Base-by-base conservation (phyloP, 1,140 invertebrate genomes). In the Halyomorpha halys region DNA sequence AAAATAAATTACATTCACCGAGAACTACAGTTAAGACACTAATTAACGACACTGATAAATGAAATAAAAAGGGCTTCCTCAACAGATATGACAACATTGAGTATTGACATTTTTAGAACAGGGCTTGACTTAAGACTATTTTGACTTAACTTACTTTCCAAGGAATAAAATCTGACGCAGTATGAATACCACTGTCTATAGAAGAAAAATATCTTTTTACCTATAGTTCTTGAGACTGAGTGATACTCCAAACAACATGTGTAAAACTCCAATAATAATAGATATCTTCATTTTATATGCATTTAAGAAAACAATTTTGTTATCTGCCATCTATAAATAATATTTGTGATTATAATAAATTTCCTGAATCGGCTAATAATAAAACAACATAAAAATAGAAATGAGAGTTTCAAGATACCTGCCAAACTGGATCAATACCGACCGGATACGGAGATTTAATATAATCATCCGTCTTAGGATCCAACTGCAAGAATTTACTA, bases 281-380 rank as follows among this genome's bases (percentile, higher is more conserved):
- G 91, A 94, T 60, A 95, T 86, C 76, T 96, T 96, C 92, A 96
- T 96, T 76, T 95, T 95, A 75, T 91, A 95, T 0, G 90, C 88
- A 75, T 94, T 95, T 67, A 90, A 81, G 72, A 93, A 94, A 53
- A 92, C 86, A 64, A 95, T 94, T 75, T 92, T 92, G 71, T 92
- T 92, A 23, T 83, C 79, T 2, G 84, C 80, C 71, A 72, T 62
- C 70, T 72, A 60, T 15, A 66, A 68, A 44, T 44, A 61, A 47
- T 21, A 45, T 44, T 18, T 54, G 44, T 16, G 44, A 34, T 21
- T 5, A 63, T 15, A 11, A 16, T 53, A n/a, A 15, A 63, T 59
- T 4, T n/a, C n/a, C n/a, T n/a, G n/a, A 16, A 30, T 30, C 13
- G 5, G 11, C 34, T 39, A 13, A 39, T 39, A 39, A 39, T 51